Evolutionary conservation across 2,113 vertebrate species (phyloP).

Genomic region (Tychaedon coryphoeus): DNA sequence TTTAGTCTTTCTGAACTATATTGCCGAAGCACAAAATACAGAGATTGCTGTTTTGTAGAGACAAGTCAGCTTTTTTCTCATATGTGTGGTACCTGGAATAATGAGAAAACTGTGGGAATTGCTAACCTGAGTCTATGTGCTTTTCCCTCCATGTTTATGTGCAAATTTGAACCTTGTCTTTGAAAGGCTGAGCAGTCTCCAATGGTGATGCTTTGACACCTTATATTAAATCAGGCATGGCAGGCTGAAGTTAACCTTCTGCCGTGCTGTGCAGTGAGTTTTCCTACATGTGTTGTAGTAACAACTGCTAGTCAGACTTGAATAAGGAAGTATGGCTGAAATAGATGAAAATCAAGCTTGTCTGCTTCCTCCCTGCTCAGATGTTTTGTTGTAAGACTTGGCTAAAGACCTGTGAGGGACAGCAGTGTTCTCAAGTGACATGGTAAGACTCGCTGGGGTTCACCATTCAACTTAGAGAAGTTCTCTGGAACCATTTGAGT

Average conservation of each 20-base stretch:
- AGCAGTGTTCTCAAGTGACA: fast-evolving
- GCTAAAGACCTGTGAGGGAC: neutral
- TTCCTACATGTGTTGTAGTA: neutral
- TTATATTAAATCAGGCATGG: constrained; percentile 50
- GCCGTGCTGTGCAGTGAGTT: neutral
- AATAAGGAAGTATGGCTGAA: neutral
- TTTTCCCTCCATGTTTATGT: neutral
- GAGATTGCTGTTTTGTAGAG: neutral
- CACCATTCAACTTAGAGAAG: neutral
- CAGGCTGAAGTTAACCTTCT: neutral
- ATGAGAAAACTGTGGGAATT: neutral
- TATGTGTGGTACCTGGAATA: neutral
- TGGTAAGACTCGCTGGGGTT: neutral
- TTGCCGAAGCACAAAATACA: constrained; percentile 57
- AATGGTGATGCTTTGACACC: constrained; percentile 20
- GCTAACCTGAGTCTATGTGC: neutral
- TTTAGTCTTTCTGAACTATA: constrained; percentile 57
- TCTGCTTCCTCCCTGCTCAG: neutral
- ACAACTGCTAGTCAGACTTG: neutral
- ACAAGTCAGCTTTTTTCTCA: neutral
- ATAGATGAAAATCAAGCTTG: neutral
- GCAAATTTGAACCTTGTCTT: neutral
- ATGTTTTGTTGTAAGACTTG: neutral
- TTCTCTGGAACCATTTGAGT: neutral
- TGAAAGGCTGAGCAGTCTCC: neutral